Percentiles rank a stretch among this genome's conserved stretches.
Evolutionary conservation across 2,888 invertebrate species (phyloP).

Genomic region (Anthoptus insignis): DNA sequence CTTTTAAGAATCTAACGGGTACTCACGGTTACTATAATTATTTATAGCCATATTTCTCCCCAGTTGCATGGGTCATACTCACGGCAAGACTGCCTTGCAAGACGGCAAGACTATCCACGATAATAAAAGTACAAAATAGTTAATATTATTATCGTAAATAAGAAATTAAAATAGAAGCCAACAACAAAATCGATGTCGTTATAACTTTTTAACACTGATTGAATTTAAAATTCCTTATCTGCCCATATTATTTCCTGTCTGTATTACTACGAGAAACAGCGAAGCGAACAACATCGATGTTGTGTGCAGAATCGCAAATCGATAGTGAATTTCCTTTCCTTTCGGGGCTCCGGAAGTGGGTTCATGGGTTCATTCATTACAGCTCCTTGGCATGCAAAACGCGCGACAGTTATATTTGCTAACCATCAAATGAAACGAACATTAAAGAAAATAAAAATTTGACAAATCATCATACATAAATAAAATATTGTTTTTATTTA

Average conservation of each 20-base stretch:
- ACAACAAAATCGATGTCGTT: too few relatives aligned
- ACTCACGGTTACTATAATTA: too few relatives aligned
- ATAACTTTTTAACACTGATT: too few relatives aligned
- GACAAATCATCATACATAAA: not conserved
- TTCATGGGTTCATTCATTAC: conserved; percentile 61
- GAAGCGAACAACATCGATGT: conserved; percentile 57
- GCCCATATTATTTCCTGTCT: not conserved
- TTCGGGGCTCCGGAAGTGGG: conserved; percentile 79
- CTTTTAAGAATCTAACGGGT: too few relatives aligned
- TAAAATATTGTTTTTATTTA: too few relatives aligned
- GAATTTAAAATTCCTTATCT: not conserved
- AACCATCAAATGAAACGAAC: conserved; percentile 11
- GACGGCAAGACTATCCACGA: too few relatives aligned
- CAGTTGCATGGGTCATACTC: too few relatives aligned
- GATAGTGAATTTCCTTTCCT: conserved; percentile 80
- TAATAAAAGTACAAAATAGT: too few relatives aligned
- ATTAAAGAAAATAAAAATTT: conserved; percentile 18
- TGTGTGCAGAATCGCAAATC: conserved; percentile 74
- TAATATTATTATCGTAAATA: too few relatives aligned
- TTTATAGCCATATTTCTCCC: too few relatives aligned
- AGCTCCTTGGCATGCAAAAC: conserved; percentile 68
- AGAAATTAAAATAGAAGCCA: too few relatives aligned
- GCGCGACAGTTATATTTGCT: conserved; percentile 18
- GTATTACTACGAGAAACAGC: conserved; percentile 64
- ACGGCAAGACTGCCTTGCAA: too few relatives aligned